Percentiles rank a stretch among this genome's conserved stretches.
Conservation (phyloP, 2,113 vertebrate species). For the Oreocharis arfaki region DNA sequence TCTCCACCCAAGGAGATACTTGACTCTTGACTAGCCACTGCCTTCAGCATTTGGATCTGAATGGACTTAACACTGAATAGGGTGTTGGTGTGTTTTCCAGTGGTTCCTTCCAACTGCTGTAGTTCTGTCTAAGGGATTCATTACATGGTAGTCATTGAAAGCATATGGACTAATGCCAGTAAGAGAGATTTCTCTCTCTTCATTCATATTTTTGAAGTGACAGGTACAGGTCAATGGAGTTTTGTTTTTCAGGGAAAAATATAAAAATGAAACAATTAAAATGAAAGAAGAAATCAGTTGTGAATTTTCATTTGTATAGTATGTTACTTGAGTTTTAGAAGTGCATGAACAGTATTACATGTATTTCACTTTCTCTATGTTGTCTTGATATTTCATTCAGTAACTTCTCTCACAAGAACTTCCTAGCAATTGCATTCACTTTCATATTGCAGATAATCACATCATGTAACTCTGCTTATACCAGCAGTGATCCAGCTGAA, state of each 20-base stretch:
- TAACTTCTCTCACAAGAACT: background rate
- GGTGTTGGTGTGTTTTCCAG: background rate
- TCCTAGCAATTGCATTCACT: background rate
- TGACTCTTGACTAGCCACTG: accelerated
- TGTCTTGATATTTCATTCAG: background rate
- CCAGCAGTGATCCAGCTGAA: background rate
- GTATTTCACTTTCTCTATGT: background rate
- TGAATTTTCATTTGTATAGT: background rate
- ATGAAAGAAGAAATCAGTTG: background rate
- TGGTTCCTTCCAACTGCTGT: background rate
- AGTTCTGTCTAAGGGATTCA: background rate
- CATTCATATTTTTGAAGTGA: background rate
- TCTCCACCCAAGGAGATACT: background rate
- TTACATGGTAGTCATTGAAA: background rate
- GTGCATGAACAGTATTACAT: background rate
- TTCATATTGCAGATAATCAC: background rate
- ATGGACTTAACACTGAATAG: background rate
- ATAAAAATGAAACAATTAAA: background rate
- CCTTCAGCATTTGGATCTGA: background rate
- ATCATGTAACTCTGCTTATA: background rate
- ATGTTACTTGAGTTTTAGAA: background rate
- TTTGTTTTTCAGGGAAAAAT: background rate
- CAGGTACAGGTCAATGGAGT: background rate
- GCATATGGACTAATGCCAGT: background rate
- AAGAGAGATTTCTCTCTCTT: background rate